Base-by-base conservation (phyloP, 2,888 invertebrate species). In the Rotaria macrura region DNA sequence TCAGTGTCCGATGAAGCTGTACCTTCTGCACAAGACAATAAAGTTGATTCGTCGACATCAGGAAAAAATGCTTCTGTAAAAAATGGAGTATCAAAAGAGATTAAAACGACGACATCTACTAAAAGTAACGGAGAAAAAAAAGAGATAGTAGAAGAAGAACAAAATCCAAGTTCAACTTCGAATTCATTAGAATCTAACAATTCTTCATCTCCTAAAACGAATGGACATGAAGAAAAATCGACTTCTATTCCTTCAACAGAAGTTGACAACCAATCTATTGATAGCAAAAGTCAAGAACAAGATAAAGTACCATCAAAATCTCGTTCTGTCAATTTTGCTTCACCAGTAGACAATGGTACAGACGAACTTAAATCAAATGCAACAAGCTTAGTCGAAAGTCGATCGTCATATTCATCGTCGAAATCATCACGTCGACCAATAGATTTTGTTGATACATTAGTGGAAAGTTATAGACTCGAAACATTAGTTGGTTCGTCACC, bases 391-490 rank as follows among this genome's bases (percentile, higher is more conserved):
- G 14, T 1, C 20, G 7, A 25, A 20, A 79, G 7, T 43, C 43
- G 79, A n/a, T 43, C 79, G 12, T 23, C 43, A n/a, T 43, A 79
- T 79, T 43, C 9, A 43, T 34, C 25, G n/a, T 65, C 52, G 23
- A 65, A 65, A 65, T 17, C 65, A 65, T 65, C 65, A 65, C 29
- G 65, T 34, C 79, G 43, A 43, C 43, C 79, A 40, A 7, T 79
- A n/a, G 79, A 79, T 79, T 79, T 79, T 43, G 14, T 79, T 43
- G 79, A 79, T 43, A 14, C 79, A 43, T n/a, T 79, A 25, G 79
- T 79, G 0, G 43, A 79, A 40, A 79, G 79, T 79, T 79, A 79
- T 79, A 79, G 34, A 79, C 43, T 79, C n/a, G 79, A 79, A 79
- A 79, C 79, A 79, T n/a, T 25, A 6, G n/a, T 6, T 65, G 12